Percentiles rank a stretch among this genome's conserved stretches.
phyloP scores from a whole-genome alignment of 2,888 invertebrate genomes.

The Ichneumoninae sp. region DNA sequence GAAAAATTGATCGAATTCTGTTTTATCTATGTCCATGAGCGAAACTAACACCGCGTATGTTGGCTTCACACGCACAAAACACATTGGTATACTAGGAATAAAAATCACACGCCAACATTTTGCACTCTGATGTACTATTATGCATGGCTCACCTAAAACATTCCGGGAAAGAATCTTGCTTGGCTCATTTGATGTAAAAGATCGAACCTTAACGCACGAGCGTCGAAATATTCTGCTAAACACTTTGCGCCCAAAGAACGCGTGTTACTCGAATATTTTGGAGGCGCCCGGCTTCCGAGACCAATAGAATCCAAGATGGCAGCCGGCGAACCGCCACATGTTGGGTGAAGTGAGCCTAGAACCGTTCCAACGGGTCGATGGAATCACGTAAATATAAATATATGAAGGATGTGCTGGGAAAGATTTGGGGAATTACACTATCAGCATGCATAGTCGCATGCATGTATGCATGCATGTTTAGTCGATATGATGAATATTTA shows the following conservation, averaged over 20 bases:
- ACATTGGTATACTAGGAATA: conserved; percentile 50
- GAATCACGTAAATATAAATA: conserved; percentile 61
- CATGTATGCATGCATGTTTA: not conserved
- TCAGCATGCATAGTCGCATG: not conserved
- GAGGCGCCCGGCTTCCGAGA: conserved; percentile 89
- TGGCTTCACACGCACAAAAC: conserved; percentile 31
- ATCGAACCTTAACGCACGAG: conserved; percentile 72
- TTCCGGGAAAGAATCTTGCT: conserved; percentile 88
- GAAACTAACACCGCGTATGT: conserved; percentile 41
- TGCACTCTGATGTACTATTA: conserved; percentile 33
- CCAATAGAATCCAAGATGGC: conserved; percentile 92
- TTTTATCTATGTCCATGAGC: not conserved
- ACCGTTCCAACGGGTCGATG: conserved; percentile 69
- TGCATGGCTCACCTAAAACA: conserved; percentile 87
- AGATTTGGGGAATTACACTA: conserved; percentile 10
- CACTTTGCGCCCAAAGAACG: conserved; percentile 78
- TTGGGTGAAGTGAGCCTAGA: conserved; percentile 80
- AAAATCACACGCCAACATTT: conserved; percentile 78
- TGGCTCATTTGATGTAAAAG: conserved; percentile 72
- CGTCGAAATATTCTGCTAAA: conserved; percentile 72
- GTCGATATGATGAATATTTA: not conserved
- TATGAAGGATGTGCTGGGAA: conserved; percentile 29
- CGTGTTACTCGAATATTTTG: conserved; percentile 81
- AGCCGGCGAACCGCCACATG: conserved; percentile 89
- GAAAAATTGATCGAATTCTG: not conserved